Percentiles rank a stretch among this genome's conserved stretches.
Conservation (phyloP, 2,113 vertebrate genomes). For the Axis porcinus region DNA sequence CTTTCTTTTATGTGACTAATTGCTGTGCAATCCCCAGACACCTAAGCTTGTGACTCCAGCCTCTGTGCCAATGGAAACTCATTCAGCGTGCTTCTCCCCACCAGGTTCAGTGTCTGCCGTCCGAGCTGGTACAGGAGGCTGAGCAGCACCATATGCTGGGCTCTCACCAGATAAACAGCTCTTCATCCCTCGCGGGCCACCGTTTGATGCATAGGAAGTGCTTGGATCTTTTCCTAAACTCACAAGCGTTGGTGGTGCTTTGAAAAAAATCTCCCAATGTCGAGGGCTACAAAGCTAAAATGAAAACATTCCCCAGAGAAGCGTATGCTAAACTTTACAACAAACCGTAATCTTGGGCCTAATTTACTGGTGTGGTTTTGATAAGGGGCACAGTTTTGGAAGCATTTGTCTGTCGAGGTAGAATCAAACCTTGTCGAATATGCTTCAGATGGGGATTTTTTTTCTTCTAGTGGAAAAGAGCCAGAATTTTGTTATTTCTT, state of each 20-base stretch:
- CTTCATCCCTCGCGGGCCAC: conserved; percentile 46
- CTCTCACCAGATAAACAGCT: conserved; percentile 46
- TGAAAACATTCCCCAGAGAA: neutral
- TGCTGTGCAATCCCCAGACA: neutral
- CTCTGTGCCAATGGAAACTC: conserved; percentile 36
- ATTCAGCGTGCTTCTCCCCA: conserved; percentile 33
- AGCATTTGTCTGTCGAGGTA: neutral
- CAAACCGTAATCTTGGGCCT: neutral
- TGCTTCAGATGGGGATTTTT: neutral
- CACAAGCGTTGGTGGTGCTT: conserved; percentile 6
- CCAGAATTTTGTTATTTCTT: neutral
- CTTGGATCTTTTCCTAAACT: conserved; percentile 51
- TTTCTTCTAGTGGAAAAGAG: neutral
- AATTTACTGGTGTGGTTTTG: neutral
- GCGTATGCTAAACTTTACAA: neutral
- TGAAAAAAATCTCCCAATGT: conserved; percentile 31
- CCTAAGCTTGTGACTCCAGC: neutral
- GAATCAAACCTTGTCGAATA: neutral
- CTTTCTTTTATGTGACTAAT: neutral
- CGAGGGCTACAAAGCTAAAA: conserved; percentile 47
- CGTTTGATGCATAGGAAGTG: conserved; percentile 30
- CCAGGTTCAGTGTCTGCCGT: conserved; percentile 39
- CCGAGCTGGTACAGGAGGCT: conserved; percentile 18
- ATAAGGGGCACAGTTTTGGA: neutral
- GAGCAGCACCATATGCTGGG: conserved; percentile 47